These are phyloP conservation scores for Nomada fucata DNA, from an alignment of 2,888 invertebrate genomes.

Conservation along the genomic window DNA sequence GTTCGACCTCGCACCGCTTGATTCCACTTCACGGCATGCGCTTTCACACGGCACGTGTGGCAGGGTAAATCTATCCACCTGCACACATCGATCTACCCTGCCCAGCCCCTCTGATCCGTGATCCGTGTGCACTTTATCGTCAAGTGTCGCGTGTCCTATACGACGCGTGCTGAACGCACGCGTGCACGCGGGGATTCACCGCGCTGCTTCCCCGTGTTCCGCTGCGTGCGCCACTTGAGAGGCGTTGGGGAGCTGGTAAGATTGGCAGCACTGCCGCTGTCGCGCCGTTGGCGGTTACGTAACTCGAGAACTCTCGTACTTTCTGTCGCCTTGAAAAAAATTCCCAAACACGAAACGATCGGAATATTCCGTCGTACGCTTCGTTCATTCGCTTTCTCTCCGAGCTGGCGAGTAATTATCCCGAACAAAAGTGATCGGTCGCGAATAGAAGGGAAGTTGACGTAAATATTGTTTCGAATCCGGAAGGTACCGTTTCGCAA, in stretches of 20 bases:
- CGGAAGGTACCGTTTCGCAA: conserved; percentile 23
- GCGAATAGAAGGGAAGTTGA: background rate
- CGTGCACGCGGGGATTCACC: conserved; percentile 1
- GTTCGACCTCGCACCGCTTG: conserved; percentile 60
- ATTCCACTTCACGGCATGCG: conserved; percentile 59
- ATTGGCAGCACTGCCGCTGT: too few species aligned
- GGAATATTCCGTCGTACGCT: too few species aligned
- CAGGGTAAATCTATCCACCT: conserved; percentile 49
- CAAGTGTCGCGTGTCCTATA: conserved; percentile 57
- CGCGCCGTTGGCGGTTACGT: too few species aligned
- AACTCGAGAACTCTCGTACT: too few species aligned
- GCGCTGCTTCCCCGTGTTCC: background rate
- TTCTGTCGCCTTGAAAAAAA: too few species aligned
- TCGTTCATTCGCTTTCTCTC: too few species aligned
- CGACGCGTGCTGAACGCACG: conserved; percentile 41
- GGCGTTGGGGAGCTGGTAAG: background rate
- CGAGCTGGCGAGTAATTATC: too few species aligned
- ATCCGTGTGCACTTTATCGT: conserved; percentile 69
- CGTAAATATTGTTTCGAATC: background rate
- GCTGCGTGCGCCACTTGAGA: background rate
- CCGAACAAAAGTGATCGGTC: too few species aligned
- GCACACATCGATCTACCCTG: conserved; percentile 58
- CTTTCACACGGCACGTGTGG: conserved; percentile 38
- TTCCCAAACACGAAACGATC: too few species aligned
- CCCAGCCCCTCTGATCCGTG: conserved; percentile 65